These are phyloP conservation scores for Sphyrna mokarran DNA, from an alignment of 2,113 vertebrate species.

Conservation along the genomic window DNA sequence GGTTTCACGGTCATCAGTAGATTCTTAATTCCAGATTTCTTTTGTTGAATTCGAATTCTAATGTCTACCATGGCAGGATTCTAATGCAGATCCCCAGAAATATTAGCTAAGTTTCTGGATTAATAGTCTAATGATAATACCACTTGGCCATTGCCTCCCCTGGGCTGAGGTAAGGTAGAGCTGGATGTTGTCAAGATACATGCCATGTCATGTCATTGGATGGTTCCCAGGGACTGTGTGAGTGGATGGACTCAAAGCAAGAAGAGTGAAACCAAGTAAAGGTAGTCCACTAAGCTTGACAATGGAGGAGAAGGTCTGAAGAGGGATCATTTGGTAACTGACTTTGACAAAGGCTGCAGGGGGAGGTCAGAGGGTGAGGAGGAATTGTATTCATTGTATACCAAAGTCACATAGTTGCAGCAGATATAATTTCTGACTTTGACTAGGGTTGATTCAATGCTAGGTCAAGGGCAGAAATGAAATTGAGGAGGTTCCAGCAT, in stretches of 20 bases:
- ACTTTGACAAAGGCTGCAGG: background rate
- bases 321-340: background rate
- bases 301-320: background rate
- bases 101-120: too few relatives aligned
- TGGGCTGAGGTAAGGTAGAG: background rate
- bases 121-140: too few relatives aligned
- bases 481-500: background rate
- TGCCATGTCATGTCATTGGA: background rate
- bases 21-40: too few relatives aligned
- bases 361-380: background rate
- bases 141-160: too few relatives aligned
- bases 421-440: background rate
- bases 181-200: background rate
- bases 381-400: background rate
- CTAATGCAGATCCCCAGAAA: too few relatives aligned
- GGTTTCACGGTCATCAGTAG: too few relatives aligned
- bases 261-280: background rate
- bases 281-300: background rate
- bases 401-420: too few relatives aligned
- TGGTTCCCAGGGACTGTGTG: background rate
- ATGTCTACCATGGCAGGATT: too few relatives aligned
- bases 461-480: background rate
- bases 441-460: background rate
- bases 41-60: too few relatives aligned
- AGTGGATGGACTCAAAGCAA: too few relatives aligned